Evolutionary conservation across 2,113 vertebrate species (phyloP), one percentile per base, ranked within the genome.

Genomic region (Budorcas taxicolor): DNA sequence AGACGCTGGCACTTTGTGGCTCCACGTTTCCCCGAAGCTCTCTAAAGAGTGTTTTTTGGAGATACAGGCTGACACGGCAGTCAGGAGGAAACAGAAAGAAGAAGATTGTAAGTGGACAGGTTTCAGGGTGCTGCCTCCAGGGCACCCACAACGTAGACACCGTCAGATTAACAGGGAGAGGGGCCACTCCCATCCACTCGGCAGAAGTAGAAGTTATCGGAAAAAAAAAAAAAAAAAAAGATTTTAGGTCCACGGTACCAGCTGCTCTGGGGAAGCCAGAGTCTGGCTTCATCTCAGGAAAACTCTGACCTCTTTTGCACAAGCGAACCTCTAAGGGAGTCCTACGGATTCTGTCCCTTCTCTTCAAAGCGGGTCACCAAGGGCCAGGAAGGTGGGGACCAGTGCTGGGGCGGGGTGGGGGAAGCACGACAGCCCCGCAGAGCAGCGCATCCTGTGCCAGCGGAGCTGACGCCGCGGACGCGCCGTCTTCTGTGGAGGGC

Each of bases 1-100:
- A 89, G 95, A 97, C 31, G 91, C 71, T 7, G 40, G 97, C 97
- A 97, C 55, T 97, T 67, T 90, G 82, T 0, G 27, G 57, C 55
- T 62, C 67, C 19, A 15, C 29, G 1, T 53, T 57, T 90, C 94
- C 91, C 96, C 29, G 6, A 67, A 86, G 92, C 95, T 95, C 92
- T 95, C 55, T 8, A 50, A 78, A 88, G 91, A 80, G 85, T 16
- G 53, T 53, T 71, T 74, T 90, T 85, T 33, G 50, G 87, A 94
- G 92, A 96, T 71, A 40, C 8, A 29, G 87, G 52, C 84, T 82
- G 87, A 58, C 81, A 62, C 0, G 1, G 76, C 45, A 93, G 84
- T 71, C 95, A 53, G 86, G 86, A 89, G 57, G 81, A 84, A 80
- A 43, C 6, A 40, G 58, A 80, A 95, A 80, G 57, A 84, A 19